Evolutionary conservation across 2,797 vertebrate species (phyloP), one percentile per base, ranked within the genome.

Genomic region (Rhynchonycteris naso): DNA sequence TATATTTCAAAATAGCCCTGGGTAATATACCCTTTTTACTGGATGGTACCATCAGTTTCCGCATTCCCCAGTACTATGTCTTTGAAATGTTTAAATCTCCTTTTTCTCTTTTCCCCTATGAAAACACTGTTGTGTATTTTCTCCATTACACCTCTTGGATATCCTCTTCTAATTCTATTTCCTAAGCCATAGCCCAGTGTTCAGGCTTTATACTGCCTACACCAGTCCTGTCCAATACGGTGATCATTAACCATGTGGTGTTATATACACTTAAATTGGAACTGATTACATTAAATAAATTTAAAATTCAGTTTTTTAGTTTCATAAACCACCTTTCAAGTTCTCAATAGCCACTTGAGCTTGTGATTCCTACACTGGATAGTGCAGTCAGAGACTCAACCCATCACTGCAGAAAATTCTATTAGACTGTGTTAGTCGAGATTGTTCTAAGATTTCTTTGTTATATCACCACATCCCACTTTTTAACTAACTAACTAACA

Each of bases 21-120:
- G 61, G 68, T 28, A 94, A 65, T 47, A 83, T 7, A 47, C 5
- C 10, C 28, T 61, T 87, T 88, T 56, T 66, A 76, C 68, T 52
- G 38, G 47, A 33, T n/a, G 10, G 33, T n/a, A 52, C 30, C 22
- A 89, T 22, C 35, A 30, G 43, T 18, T 87, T 84, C n/a, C 35
- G 26, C 35, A 61, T 18, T 88, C 30, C 79, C 30, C 33, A 65
- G 35, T n/a, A 91, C 16, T 68, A 4, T 74, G 30, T 26, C 38
- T 85, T 84, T 88, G 76, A 83, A 59, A 91, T 92, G 21, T 54
- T 95, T 69, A 86, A 83, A 63, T 63, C 35, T 95, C 22, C 38
- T 16, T 24, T 85, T 35, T 38, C 38, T 80, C 26, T 76, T 22
- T 68, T 33, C 28, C 16, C 6, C 33, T 50, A 47, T 18, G 74